A percentile compares a stretch with the other conserved stretches of the same genome.
phyloP scores from a whole-genome alignment of 2,888 invertebrate species.

The Pristionchus japonicus region DNA sequence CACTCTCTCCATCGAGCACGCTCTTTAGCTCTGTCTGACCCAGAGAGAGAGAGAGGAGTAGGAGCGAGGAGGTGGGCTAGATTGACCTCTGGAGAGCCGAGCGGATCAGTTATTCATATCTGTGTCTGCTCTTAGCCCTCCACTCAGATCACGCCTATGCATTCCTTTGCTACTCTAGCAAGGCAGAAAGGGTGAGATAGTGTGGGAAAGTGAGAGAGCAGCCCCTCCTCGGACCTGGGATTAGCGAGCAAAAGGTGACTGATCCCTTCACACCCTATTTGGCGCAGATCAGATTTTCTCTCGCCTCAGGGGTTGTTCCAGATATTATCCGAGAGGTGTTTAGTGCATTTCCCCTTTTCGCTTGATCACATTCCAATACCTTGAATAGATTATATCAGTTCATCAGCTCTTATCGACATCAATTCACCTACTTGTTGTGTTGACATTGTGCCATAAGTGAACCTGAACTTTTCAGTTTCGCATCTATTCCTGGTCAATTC shows the following conservation, averaged over 20 bases:
- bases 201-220: background rate
- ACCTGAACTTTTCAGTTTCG: no score
- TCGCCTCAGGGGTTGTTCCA: background rate
- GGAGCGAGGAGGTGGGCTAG: no score
- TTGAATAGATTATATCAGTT: no score
- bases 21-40: background rate
- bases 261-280: constrained; percentile 37
- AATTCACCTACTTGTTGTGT: no score
- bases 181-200: background rate
- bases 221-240: background rate
- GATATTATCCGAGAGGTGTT: background rate
- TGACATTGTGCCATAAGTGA: no score
- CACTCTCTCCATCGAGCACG: no score
- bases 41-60: no score
- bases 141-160: background rate
- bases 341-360: background rate
- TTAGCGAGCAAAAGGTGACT: background rate
- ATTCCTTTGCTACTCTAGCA: background rate
- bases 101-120: constrained; percentile 34
- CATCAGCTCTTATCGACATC: no score
- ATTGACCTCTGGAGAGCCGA: background rate
- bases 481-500: no score
- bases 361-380: background rate
- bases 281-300: background rate
- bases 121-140: background rate